Conservation (phyloP, 2,888 invertebrate genomes). For the Acanthopleura granulata region DNA sequence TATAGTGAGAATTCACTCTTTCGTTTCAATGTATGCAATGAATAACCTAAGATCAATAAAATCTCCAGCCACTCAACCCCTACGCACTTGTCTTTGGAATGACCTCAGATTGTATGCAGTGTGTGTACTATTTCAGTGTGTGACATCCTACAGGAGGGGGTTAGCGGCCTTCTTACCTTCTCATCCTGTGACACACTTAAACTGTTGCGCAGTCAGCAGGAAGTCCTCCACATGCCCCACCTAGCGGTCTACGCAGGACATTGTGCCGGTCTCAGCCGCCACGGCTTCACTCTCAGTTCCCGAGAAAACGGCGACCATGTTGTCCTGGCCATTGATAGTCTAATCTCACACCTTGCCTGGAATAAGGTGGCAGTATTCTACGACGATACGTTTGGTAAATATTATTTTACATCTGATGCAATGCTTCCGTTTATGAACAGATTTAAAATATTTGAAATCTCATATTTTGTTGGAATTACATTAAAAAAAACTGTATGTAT, state of each 20-base stretch:
- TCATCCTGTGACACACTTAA: constrained; percentile 3
- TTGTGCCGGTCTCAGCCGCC: no score
- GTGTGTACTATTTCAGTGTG: background rate
- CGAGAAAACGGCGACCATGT: background rate
- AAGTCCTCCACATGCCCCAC: constrained; percentile 6
- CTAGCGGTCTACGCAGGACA: background rate
- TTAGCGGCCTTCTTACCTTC: background rate
- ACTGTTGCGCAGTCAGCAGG: background rate
- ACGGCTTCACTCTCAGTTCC: background rate
- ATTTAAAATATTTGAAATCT: no score
- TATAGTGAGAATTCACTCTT: no score
- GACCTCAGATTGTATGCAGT: no score
- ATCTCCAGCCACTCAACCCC: no score
- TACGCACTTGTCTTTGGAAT: no score
- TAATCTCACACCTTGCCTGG: background rate
- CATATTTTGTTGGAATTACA: background rate
- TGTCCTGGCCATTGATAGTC: background rate
- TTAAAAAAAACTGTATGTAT: background rate
- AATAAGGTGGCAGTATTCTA: background rate
- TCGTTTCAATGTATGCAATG: no score
- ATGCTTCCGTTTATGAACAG: no score
- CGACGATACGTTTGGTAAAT: constrained; percentile 1
- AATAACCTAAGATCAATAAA: no score
- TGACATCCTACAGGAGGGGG: background rate
- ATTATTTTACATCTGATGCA: no score